These are phyloP conservation scores for Pogonognathellus flavescens DNA, from an alignment of 1,140 invertebrate genomes.

Conservation along the genomic window DNA sequence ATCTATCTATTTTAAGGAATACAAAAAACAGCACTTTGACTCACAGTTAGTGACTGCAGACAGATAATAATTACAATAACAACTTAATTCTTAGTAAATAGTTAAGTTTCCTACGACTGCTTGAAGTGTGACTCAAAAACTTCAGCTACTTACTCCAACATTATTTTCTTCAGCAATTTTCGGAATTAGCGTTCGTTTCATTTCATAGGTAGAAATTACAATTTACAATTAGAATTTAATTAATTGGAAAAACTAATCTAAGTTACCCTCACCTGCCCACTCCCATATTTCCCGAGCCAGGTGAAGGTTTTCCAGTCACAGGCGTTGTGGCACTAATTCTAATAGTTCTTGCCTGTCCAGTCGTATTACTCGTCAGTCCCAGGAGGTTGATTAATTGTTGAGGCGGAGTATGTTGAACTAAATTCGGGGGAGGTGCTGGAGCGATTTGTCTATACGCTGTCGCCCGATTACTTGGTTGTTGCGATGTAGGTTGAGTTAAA, in stretches of 20 bases:
- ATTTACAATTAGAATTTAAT: constrained; percentile 29
- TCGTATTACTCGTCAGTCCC: constrained; percentile 20
- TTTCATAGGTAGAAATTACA: background rate
- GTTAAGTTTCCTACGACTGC: no score
- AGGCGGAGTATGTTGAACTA: constrained; percentile 30
- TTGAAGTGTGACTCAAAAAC: background rate
- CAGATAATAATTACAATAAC: no score
- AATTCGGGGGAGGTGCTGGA: constrained; percentile 53
- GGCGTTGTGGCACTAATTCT: constrained; percentile 53
- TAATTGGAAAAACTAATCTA: background rate
- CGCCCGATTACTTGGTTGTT: constrained; percentile 2
- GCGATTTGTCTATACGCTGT: constrained; percentile 63
- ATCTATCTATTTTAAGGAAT: no score
- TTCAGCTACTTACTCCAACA: background rate
- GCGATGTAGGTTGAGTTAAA: constrained; percentile 58
- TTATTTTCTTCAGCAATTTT: background rate
- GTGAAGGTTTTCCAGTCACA: constrained; percentile 48
- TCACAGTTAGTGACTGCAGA: no score
- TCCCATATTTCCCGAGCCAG: constrained; percentile 32
- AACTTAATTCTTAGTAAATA: no score
- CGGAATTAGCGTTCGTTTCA: background rate
- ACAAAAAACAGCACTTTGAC: no score
- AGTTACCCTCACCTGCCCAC: constrained; percentile 42
- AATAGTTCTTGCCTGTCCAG: constrained; percentile 57
- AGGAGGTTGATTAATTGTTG: constrained; percentile 64